Conservation (phyloP, 2,797 vertebrate genomes). For the Pachyuromys duprasi region DNA sequence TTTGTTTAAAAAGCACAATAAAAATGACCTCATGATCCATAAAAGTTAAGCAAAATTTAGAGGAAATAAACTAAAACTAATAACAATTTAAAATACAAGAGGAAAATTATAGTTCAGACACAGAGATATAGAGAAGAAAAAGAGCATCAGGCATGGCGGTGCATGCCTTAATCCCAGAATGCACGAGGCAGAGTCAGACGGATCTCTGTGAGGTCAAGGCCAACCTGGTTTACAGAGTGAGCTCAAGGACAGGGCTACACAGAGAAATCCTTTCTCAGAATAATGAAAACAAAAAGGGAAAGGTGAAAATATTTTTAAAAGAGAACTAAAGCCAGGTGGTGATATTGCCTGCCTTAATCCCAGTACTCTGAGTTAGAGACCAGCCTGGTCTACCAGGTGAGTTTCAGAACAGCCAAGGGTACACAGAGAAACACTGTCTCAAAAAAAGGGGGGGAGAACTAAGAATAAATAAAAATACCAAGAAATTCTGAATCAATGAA, state of each 20-base stretch:
- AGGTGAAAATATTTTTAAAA: conserved; percentile 15
- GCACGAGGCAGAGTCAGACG: neutral
- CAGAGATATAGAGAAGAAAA: neutral
- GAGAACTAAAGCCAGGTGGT: no score
- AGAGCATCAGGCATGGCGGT: neutral
- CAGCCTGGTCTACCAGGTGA: no score
- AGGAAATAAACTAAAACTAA: neutral
- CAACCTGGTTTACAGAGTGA: neutral
- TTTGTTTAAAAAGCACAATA: conserved; percentile 27
- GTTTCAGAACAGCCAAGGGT: no score
- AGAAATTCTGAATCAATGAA: neutral
- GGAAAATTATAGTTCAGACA: neutral
- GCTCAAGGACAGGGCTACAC: neutral
- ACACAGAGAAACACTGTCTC: no score
- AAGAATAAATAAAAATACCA: conserved; percentile 44
- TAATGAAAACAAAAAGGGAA: neutral
- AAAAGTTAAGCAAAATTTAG: neutral
- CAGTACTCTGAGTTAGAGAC: no score
- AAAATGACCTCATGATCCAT: conserved; percentile 8
- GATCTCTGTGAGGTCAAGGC: neutral
- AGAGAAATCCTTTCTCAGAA: neutral
- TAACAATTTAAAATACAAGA: neutral
- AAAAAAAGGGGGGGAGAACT: neutral
- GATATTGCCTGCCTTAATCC: no score
- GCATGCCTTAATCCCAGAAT: neutral